A percentile compares a stretch with the other conserved stretches of the same genome.
These are phyloP conservation scores for Semotilus atromaculatus DNA, from an alignment of 2,797 vertebrate genomes.

Conservation along the genomic window DNA sequence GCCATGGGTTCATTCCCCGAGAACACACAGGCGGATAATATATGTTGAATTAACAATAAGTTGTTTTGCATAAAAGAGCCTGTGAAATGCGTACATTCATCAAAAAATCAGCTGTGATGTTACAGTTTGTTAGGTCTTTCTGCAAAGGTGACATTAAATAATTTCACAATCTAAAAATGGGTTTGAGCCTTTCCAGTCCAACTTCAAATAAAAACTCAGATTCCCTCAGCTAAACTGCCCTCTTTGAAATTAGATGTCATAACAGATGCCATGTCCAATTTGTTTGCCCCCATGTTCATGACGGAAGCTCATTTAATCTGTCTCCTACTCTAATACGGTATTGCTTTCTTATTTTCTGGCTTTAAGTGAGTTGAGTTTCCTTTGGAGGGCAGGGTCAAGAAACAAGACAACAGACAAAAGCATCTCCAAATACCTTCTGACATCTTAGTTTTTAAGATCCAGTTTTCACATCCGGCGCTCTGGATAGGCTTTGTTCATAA, in stretches of 20 bases:
- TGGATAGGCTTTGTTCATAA: conserved; percentile 1
- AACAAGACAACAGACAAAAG: conserved; percentile 73
- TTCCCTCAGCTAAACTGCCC: not conserved
- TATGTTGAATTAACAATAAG: not conserved
- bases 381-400: conserved; percentile 42
- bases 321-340: conserved; percentile 1
- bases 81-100: not conserved
- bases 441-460: conserved; percentile 62
- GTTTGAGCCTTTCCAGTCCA: conserved; percentile 5
- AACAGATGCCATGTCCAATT: conserved; percentile 48
- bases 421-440: conserved; percentile 74
- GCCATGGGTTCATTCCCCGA: conserved; percentile 12
- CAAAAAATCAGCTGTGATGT: not conserved
- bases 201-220: conserved; percentile 8
- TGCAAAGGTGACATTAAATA: not conserved
- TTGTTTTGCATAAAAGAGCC: not conserved
- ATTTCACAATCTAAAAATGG: not conserved
- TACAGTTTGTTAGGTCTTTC: not conserved
- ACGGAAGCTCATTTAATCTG: conserved; percentile 34
- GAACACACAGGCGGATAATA: not conserved
- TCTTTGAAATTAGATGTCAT: conserved; percentile 25
- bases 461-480: not conserved
- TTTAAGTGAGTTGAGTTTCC: conserved; percentile 39
- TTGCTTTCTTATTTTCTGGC: conserved; percentile 6
- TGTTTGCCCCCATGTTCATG: conserved; percentile 7